A percentile compares a stretch with the other conserved stretches of the same genome.
phyloP scores from a whole-genome alignment of 2,797 vertebrate species.

The Eremophila alpestris region DNA sequence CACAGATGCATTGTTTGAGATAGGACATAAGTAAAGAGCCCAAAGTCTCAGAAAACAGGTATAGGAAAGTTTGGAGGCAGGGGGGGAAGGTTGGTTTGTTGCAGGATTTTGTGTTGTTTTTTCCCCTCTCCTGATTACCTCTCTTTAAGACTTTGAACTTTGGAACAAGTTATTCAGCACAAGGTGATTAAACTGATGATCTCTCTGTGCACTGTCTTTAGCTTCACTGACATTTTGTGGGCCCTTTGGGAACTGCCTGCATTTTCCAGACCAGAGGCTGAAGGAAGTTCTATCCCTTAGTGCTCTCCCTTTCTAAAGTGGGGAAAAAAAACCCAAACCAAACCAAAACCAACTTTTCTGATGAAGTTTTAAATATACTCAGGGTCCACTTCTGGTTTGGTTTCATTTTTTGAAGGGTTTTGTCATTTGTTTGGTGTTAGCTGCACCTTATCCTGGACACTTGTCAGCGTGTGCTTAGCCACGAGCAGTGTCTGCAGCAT shows the following conservation, averaged over 20 bases:
- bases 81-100: neutral
- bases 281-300: neutral
- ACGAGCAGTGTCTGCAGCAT: neutral
- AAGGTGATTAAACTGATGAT: neutral
- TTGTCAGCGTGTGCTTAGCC: neutral
- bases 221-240: neutral
- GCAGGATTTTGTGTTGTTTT: accelerated
- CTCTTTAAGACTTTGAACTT: neutral
- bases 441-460: neutral
- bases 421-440: neutral
- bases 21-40: neutral
- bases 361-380: neutral
- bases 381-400: neutral
- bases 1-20: neutral
- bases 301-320: neutral
- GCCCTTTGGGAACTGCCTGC: neutral
- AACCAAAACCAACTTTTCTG: too few relatives aligned
- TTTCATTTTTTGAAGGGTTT: neutral
- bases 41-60: neutral
- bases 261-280: neutral
- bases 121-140: accelerated
- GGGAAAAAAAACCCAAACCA: neutral
- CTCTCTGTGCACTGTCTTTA: neutral
- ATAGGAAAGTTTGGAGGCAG: neutral
- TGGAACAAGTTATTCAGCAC: neutral